Conservation (phyloP, 2,113 vertebrate genomes). For the Larimichthys crocea region DNA sequence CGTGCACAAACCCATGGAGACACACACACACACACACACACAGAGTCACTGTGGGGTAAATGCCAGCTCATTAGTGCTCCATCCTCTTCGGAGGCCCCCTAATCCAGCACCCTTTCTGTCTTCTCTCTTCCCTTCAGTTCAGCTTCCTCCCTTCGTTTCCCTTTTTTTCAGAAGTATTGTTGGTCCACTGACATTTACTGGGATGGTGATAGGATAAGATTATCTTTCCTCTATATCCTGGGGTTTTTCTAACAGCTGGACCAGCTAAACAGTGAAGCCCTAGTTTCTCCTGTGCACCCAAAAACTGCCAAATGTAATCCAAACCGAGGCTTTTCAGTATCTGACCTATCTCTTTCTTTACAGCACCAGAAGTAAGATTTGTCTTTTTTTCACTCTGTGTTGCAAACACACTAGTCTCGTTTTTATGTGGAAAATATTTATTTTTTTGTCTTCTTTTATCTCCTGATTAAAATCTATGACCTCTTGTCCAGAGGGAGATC, state of each 20-base stretch:
- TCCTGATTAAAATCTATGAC: slow-evolving; percentile 5
- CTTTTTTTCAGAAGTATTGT: slow-evolving; percentile 26
- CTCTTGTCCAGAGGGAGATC: background rate
- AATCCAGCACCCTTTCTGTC: slow-evolving; percentile 71
- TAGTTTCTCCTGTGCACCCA: background rate
- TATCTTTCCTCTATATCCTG: slow-evolving; percentile 3
- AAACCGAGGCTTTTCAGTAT: background rate
- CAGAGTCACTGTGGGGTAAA: slow-evolving; percentile 67
- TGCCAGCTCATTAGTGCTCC: slow-evolving; percentile 80
- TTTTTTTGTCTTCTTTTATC: slow-evolving; percentile 3
- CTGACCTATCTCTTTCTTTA: background rate
- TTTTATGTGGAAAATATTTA: background rate
- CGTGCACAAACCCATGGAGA: slow-evolving; percentile 25
- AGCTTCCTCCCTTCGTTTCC: slow-evolving; percentile 25
- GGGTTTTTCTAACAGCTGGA: slow-evolving; percentile 39
- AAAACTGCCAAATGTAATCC: slow-evolving; percentile 18
- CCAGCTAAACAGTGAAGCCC: slow-evolving; percentile 3
- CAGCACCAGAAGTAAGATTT: background rate
- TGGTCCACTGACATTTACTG: slow-evolving; percentile 22
- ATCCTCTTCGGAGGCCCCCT: slow-evolving; percentile 72
- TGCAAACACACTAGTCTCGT: background rate
- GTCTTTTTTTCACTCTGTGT: background rate
- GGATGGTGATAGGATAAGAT: background rate
- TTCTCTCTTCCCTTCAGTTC: slow-evolving; percentile 42
- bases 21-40: slow-evolving; percentile 32